These are phyloP conservation scores for Sepioteuthis lessoniana DNA, from an alignment of 2,888 invertebrate species.

Conservation along the genomic window DNA sequence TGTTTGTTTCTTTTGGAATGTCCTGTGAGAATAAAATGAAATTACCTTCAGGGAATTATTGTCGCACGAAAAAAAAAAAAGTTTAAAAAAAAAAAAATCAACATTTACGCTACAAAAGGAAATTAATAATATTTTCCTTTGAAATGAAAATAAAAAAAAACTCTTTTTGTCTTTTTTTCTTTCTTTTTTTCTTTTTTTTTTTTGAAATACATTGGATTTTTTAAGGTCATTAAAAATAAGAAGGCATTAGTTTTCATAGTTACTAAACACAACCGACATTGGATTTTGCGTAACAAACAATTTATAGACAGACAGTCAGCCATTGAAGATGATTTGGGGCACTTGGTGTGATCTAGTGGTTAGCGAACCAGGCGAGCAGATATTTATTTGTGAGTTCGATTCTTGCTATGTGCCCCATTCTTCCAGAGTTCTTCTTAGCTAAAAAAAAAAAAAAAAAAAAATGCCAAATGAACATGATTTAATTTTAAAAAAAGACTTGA, in stretches of 20 bases:
- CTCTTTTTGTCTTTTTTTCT: too few species aligned
- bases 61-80: background rate
- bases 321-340: too few species aligned
- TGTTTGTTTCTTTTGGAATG: slow-evolving; percentile 33
- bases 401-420: too few species aligned
- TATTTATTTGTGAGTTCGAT: too few species aligned
- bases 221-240: background rate
- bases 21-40: background rate
- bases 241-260: background rate
- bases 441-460: too few species aligned
- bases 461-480: too few species aligned
- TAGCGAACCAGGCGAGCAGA: too few species aligned
- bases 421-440: too few species aligned
- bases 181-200: background rate
- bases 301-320: too few species aligned
- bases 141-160: background rate
- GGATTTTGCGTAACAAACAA: background rate
- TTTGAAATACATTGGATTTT: background rate
- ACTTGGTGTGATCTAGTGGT: too few species aligned
- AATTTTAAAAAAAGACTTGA: too few species aligned
- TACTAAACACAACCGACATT: too few species aligned
- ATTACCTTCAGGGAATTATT: background rate
- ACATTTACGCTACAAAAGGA: background rate
- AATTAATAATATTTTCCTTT: slow-evolving; percentile 3
- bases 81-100: background rate